Evolutionary conservation across 2,113 vertebrate species (phyloP).

Genomic region (Nesoenas mayeri): DNA sequence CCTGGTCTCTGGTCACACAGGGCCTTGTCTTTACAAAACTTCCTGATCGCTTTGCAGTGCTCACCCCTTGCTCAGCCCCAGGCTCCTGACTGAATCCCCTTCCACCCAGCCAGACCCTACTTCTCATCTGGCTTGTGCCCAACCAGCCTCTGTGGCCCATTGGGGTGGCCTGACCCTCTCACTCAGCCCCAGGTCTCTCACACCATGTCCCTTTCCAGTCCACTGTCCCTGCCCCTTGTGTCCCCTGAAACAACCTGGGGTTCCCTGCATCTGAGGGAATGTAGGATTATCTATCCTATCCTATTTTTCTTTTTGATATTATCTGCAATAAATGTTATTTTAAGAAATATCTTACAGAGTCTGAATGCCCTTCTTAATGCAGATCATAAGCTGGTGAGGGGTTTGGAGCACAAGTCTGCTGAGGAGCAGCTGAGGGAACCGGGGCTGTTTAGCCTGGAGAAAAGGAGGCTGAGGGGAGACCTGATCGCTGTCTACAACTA

Average conservation of each 20-base stretch:
- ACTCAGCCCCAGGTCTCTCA: not conserved
- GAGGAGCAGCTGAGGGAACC: no score
- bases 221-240: not conserved
- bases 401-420: no score
- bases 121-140: not conserved
- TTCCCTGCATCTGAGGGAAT: not conserved
- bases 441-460: no score
- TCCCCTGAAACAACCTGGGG: not conserved
- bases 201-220: not conserved
- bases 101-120: not conserved
- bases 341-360: not conserved
- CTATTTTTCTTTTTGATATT: not conserved
- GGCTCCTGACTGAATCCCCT: not conserved
- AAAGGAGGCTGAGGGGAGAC: no score
- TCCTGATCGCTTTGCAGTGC: not conserved
- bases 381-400: not conserved
- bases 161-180: not conserved
- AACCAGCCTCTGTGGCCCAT: rapidly evolving
- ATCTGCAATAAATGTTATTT: not conserved
- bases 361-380: not conserved
- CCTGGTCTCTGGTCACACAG: rapidly evolving
- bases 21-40: not conserved
- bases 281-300: no score
- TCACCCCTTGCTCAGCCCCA: not conserved
- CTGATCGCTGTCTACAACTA: no score